phyloP scores from a whole-genome alignment of 2,888 invertebrate genomes.

The Mythimna albipuncta region DNA sequence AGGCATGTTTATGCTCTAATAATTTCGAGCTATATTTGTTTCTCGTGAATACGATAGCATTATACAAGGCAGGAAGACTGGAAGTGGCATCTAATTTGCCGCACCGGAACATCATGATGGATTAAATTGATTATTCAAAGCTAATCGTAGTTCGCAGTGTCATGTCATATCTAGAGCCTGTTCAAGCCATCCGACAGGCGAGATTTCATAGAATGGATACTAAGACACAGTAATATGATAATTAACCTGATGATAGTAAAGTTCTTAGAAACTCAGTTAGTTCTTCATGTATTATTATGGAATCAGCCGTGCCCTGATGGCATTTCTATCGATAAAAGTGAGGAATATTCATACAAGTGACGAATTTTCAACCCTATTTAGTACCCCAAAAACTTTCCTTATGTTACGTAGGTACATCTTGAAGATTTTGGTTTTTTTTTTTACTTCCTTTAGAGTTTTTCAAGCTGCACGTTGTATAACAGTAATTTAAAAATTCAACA shows the following conservation, averaged over 20 bases:
- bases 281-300: too few relatives aligned
- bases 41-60: too few relatives aligned
- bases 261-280: too few relatives aligned
- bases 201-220: constrained; percentile 1
- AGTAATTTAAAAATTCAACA: not conserved
- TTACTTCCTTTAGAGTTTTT: not conserved
- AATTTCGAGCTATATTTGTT: too few relatives aligned
- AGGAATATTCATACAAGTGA: not conserved
- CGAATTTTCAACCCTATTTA: too few relatives aligned
- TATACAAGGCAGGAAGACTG: too few relatives aligned
- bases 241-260: not conserved
- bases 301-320: not conserved
- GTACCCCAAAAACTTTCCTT: not conserved
- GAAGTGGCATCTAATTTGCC: constrained; percentile 2
- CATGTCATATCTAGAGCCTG: constrained; percentile 5
- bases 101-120: not conserved
- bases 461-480: not conserved
- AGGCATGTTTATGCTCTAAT: too few relatives aligned
- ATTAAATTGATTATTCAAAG: constrained; percentile 34
- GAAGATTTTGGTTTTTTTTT: not conserved
- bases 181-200: not conserved
- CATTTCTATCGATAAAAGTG: not conserved
- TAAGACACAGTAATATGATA: not conserved
- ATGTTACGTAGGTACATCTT: not conserved
- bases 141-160: constrained; percentile 22